Conservation (phyloP, 2,113 vertebrate genomes). For the Sceloporus tristichus region DNA sequence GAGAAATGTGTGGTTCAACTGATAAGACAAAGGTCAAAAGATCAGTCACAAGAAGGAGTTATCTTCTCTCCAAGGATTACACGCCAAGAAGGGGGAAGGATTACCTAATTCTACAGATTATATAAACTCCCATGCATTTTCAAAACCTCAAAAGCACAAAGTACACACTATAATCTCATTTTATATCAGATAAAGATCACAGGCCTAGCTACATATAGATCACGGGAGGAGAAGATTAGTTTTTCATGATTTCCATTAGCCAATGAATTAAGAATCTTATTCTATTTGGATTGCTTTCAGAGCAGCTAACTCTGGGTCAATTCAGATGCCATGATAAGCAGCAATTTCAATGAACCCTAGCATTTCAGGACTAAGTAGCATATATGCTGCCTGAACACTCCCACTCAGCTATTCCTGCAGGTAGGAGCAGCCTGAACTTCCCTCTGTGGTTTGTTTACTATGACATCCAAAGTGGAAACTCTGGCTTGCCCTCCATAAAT, state of each 20-base stretch:
- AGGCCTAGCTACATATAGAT: neutral
- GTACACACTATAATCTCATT: neutral
- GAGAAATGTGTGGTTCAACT: neutral
- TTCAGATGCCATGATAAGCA: no score
- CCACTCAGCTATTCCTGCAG: no score
- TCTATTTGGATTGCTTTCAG: no score
- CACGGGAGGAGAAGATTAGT: neutral
- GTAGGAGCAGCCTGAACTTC: no score
- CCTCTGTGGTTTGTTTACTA: neutral
- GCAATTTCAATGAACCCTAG: no score
- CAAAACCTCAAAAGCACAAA: neutral
- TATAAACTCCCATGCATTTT: neutral
- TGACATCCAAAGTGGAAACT: neutral
- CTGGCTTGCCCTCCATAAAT: neutral
- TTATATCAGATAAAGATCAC: neutral
- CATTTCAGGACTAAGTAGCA: no score
- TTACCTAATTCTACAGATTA: neutral
- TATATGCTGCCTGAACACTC: no score
- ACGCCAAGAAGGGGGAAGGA: neutral
- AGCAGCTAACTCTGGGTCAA: no score
- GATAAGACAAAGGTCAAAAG: neutral
- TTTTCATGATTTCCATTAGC: neutral
- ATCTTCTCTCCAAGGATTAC: neutral
- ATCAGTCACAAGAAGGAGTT: neutral
- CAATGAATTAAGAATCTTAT: neutral